Conservation (phyloP, 2,888 invertebrate genomes). For the Automeris io region DNA sequence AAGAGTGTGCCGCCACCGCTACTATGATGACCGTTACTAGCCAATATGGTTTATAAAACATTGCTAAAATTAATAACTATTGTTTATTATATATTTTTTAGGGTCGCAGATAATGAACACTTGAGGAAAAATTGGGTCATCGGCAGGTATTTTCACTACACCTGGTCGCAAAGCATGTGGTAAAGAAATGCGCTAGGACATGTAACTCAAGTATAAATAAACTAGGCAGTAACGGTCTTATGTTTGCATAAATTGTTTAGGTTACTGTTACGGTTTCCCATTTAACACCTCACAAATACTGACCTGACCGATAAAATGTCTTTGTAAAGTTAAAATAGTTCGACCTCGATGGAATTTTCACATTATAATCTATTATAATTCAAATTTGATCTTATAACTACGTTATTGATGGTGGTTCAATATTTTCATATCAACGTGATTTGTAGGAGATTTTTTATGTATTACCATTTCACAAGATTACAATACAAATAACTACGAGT, state of each 20-base stretch:
- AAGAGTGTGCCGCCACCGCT: conserved; percentile 36
- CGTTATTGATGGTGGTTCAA: no score
- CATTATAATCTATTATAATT: no score
- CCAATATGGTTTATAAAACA: conserved; percentile 38
- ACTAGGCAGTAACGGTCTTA: conserved; percentile 58
- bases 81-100: background rate
- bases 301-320: conserved; percentile 27
- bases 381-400: no score
- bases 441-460: no score
- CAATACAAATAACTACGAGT: no score
- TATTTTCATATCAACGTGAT: no score
- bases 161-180: conserved; percentile 20
- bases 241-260: conserved; percentile 58
- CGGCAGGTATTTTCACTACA: conserved; percentile 11
- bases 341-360: background rate
- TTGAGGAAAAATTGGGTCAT: conserved; percentile 17
- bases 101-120: background rate
- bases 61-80: conserved; percentile 15
- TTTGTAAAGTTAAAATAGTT: conserved; percentile 8
- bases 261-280: conserved; percentile 52
- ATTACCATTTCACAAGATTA: no score
- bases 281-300: conserved; percentile 45
- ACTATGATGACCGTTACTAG: conserved; percentile 28
- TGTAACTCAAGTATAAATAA: conserved; percentile 52
- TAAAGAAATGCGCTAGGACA: conserved; percentile 40